phyloP scores from a whole-genome alignment of 2,113 vertebrate genomes.

The Orientallactaga bullata region DNA sequence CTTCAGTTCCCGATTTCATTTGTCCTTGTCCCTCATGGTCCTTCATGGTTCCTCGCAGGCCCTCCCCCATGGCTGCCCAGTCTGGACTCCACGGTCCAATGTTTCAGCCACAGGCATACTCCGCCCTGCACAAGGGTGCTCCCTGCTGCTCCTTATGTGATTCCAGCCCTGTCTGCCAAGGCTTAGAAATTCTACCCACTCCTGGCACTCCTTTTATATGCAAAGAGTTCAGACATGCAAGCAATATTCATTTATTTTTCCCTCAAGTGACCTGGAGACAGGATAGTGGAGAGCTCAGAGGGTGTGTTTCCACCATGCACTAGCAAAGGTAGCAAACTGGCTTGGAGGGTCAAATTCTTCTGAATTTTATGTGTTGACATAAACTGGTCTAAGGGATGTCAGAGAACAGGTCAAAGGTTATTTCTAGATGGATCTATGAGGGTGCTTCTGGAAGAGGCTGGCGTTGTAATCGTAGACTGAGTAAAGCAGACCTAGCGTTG shows the following conservation, averaged over 20 bases:
- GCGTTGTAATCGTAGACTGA: neutral
- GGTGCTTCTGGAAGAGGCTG: neutral
- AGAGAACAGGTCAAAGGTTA: neutral
- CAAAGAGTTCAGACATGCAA: neutral
- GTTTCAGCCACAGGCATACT: too few species aligned
- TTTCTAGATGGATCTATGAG: neutral
- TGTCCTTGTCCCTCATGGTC: neutral
- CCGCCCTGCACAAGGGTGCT: neutral
- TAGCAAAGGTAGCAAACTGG: too few species aligned
- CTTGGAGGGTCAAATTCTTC: neutral
- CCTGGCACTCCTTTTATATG: neutral
- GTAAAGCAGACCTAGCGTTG: neutral
- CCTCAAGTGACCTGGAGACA: neutral
- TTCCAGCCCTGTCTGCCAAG: neutral
- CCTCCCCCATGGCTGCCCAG: neutral
- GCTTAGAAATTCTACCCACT: neutral
- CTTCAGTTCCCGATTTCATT: neutral
- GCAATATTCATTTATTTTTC: neutral
- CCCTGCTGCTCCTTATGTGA: neutral
- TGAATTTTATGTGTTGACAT: neutral
- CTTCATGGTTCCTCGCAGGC: neutral
- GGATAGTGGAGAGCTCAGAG: neutral
- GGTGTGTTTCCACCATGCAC: fast-evolving
- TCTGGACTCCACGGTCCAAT: neutral
- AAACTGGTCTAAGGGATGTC: neutral